Evolutionary conservation across 2,797 vertebrate species (phyloP), one percentile per base, ranked within the genome.

Genomic region (Spizella passerina): DNA sequence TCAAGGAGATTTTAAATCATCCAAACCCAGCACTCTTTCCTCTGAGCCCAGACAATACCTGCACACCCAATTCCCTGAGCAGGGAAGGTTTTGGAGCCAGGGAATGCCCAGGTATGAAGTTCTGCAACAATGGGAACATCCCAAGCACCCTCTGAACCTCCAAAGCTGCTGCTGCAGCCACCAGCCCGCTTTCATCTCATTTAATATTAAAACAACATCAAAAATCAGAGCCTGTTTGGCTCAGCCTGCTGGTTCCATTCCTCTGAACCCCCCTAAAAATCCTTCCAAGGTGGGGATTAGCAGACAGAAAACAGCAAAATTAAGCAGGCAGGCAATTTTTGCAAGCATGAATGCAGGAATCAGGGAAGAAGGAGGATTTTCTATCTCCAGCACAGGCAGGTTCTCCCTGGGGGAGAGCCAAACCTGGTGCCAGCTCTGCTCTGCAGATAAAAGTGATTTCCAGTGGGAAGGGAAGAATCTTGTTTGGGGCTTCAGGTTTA

Each of bases 381-480:
- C 27, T n/a, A 0, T 52, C 68, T 64, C 16, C 61, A 73, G 44
- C 29, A 52, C 53, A 65, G 38, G 30, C 53, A 66, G 24, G 9
- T 52, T 53, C 12, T 79, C 66, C 47, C 56, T 1, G 1, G 55
- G 65, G 53, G 90, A 56, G n/a, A 76, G 47, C 19, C n/a, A 3
- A 73, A 71, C 52, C 70, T 83, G 66, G 63, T 10, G 3, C 68
- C 82, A 79, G 65, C 50, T 57, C 73, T 32, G 24, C 10, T 5
- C 26, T 75, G 44, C 39, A 64, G 57, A 86, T n/a, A 64, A 84
- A 91, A 86, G 57, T 20, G 44, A 80, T 46, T 86, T 83, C 39
- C 73, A 83, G n/a, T 0, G 0, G 56, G 52, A 70, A 47, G 36
- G 46, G 53, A 60, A 68, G 72, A 59, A 32, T 38, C 68, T 61